phyloP scores from a whole-genome alignment of 1,140 invertebrate genomes.

The Bombus waltoni region DNA sequence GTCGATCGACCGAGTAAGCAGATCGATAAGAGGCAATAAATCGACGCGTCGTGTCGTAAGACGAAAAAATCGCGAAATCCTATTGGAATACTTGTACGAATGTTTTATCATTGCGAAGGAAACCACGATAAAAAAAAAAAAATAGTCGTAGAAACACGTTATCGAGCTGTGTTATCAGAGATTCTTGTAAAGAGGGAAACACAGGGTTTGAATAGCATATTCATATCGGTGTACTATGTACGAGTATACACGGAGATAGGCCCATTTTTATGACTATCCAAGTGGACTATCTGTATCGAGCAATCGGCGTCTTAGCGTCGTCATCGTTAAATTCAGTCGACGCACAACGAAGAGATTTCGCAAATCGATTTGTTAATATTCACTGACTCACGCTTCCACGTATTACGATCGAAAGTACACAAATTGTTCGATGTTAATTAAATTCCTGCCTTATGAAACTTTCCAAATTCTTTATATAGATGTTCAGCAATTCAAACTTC shows the following conservation, averaged over 20 bases:
- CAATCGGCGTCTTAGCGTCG: neutral
- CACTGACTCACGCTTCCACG: neutral
- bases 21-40: conserved; percentile 4
- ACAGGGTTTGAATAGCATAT: conserved; percentile 22
- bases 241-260: conserved; percentile 6
- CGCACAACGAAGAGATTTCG: no score
- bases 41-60: neutral
- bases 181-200: conserved; percentile 30
- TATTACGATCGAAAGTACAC: neutral
- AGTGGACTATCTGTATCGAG: conserved; percentile 1
- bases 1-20: neutral
- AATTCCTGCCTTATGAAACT: no score
- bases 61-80: neutral
- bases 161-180: conserved; percentile 40
- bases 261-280: conserved; percentile 5
- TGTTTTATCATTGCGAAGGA: neutral
- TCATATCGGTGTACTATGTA: conserved; percentile 24
- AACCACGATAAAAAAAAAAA: neutral
- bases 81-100: conserved; percentile 5
- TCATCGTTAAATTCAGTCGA: conserved; percentile 43
- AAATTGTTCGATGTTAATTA: neutral
- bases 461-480: no score
- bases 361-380: neutral
- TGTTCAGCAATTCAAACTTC: no score
- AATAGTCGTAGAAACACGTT: neutral